Evolutionary conservation across 1,140 invertebrate genomes (phyloP), one percentile per base, ranked within the genome.

Genomic region (Drosophila orosa): DNA sequence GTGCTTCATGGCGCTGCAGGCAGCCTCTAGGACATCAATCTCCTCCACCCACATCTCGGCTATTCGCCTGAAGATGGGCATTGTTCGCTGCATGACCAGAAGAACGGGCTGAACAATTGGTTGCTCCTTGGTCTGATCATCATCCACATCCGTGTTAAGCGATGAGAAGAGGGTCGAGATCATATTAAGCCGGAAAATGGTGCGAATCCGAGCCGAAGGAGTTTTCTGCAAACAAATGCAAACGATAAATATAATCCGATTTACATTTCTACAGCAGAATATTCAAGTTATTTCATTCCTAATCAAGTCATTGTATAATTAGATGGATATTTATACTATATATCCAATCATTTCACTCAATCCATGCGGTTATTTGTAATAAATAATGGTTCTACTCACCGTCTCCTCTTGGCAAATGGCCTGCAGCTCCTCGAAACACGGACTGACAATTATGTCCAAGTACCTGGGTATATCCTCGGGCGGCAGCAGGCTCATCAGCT

Each of bases 1-100:
- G 80, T 95, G 94, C 90, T 96, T 96, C 55, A 96, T 91, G 68
- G 95, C 92, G 45, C 93, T 93, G 92, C 95, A 96, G 40, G 96
- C 92, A 22, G 95, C 94, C 92, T 95, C 94, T 29, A 95, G 92
- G 7, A 96, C 92, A 68, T 93, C 92, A 3, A 91, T 61, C 80
- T 95, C 94, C 52, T 90, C 91, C 10, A 93, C 93, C 93, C 94
- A 95, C 19, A 93, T 92, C 42, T 93, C 92, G 0, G 93, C 93
- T 17, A 95, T 92, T 27, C 89, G 79, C 35, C 92, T 91, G 54
- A 95, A 93, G 13, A 95, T 80, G 3, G 94, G 94, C 85, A 95
- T 92, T 10, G 95, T 93, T 69, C 94, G 93, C 81, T 94, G 94
- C 91, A 94, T 94, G 76, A 95, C 93, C 44, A 93, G 82, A 10